Evolutionary conservation across 2,113 vertebrate species (phyloP).

Genomic region (Poeciliopsis occidentalis): DNA sequence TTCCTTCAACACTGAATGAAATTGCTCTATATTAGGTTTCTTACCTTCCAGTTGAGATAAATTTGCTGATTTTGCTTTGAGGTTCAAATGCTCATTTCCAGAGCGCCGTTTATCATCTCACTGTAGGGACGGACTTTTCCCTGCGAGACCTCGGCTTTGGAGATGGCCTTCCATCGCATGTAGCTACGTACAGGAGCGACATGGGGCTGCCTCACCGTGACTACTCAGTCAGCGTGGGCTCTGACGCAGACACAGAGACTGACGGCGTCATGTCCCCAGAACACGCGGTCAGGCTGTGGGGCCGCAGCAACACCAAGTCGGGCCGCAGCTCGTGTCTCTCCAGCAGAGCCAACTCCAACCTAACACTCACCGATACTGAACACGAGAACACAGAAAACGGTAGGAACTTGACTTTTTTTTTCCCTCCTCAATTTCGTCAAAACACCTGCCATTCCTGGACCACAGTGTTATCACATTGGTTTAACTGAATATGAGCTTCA

Average conservation of each 20-base stretch:
- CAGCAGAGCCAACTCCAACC: conserved; percentile 96
- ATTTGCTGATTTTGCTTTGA: not conserved
- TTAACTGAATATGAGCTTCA: no score
- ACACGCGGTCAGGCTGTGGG: conserved; percentile 91
- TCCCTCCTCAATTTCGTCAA: no score
- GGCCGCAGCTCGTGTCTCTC: conserved; percentile 97
- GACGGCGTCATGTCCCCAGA: conserved; percentile 92
- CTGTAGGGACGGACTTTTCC: conserved; percentile 89
- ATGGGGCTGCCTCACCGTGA: conserved; percentile 89
- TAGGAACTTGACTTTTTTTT: conserved; percentile 71
- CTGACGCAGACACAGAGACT: conserved; percentile 90
- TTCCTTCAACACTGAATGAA: not conserved
- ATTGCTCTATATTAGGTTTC: not conserved
- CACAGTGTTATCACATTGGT: no score
- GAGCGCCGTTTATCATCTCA: conserved; percentile 19
- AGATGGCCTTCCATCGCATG: conserved; percentile 85
- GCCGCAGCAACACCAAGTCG: conserved; percentile 89
- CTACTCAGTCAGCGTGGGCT: conserved; percentile 89
- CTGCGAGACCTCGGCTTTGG: conserved; percentile 90
- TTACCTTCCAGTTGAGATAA: not conserved
- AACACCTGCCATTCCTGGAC: no score
- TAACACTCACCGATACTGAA: conserved; percentile 96
- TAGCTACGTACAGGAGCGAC: conserved; percentile 88
- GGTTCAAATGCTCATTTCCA: conserved; percentile 6
- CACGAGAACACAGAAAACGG: conserved; percentile 96